Base-by-base conservation (phyloP, 2,113 vertebrate species). In the Cygnus atratus region DNA sequence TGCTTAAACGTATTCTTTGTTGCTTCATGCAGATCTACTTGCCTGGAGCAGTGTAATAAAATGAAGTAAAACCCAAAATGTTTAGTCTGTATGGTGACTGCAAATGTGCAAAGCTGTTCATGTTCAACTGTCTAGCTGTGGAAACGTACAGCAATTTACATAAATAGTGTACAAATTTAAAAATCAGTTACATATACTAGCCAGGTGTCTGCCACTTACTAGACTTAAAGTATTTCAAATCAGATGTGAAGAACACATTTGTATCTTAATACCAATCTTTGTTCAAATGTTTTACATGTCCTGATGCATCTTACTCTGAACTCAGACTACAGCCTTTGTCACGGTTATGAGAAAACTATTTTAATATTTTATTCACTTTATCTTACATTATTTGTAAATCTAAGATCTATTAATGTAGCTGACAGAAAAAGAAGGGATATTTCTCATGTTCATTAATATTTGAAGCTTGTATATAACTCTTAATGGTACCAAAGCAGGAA, bases 201-300 rank as follows among this genome's bases (percentile, higher is more conserved):
- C 72, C 4, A 10, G 14, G 74, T 63, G 25, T 61, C 33, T 76
- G 59, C n/a, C 74, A n/a, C 43, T 91, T 87, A 93, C 73, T 37
- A 84, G 54, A 10, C 22, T 62, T 59, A 50, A 88, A 93, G 67
- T 66, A 73, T 84, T 87, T 55, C 43, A 65, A 25, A 20, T 2
- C 83, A 43, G 43, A 75, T 57, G 31, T 59, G 55, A 70, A 84
- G 31, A 73, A 68, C 58, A 59, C n/a, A 7, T 79, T 86, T 90
- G 54, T 84, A 46, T 80, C 37, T 87, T 83, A 66, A 80, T 55
- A 57, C 8, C 18, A 86, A 9, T 84, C 10, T 57, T 94, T 76
- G 92, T 95, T 96, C 77, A 87, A 77, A 88, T 89, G 59, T 80
- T 92, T 92, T 84, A 76, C 48, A 3, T 62, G 85, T 66, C 89